Conservation (phyloP, 2,888 invertebrate genomes). For the Julus scandinavius region DNA sequence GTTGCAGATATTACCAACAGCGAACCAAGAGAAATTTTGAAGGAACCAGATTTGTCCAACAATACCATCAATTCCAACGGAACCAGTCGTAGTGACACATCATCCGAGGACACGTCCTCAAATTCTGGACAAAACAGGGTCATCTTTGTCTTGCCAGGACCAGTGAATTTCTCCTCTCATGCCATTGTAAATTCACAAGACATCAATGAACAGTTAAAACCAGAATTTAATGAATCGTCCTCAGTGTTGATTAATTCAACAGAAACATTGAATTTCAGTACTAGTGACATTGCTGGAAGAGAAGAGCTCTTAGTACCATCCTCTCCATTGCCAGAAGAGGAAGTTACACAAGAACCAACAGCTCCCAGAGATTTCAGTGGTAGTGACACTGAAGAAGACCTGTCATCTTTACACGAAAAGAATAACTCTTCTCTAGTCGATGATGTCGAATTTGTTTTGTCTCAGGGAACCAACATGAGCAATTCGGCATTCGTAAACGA, state of each 20-base stretch:
- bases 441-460: not conserved
- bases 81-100: not conserved
- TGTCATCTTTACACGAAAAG: not conserved
- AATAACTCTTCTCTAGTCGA: not conserved
- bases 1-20: not conserved
- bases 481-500: not conserved
- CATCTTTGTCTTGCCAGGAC: conserved; percentile 30
- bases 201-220: not conserved
- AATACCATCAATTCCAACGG: not conserved
- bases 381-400: not conserved
- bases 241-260: not conserved
- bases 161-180: conserved; percentile 18
- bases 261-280: not conserved
- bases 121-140: not conserved
- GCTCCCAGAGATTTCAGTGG: not conserved
- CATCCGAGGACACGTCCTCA: not conserved
- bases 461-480: not conserved
- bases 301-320: not conserved
- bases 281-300: not conserved
- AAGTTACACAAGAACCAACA: not conserved
- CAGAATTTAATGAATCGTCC: not conserved
- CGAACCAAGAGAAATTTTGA: not conserved
- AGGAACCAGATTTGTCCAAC: not conserved
- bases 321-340: not conserved
- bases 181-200: not conserved